These are phyloP conservation scores for Xenops minutus DNA, from an alignment of 2,797 vertebrate species.

Conservation along the genomic window DNA sequence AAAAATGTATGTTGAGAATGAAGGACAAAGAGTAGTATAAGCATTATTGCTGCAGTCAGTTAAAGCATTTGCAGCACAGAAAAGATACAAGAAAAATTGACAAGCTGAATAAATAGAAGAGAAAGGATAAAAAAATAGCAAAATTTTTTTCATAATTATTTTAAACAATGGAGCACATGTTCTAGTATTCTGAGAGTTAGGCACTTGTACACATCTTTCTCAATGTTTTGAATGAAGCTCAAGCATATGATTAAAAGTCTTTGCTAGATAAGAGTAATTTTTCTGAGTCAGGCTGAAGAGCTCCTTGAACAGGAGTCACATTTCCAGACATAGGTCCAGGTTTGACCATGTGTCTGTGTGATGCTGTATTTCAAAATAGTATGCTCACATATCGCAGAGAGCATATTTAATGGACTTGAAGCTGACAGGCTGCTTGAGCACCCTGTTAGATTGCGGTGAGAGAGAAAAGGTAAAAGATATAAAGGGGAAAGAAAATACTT, in stretches of 20 bases:
- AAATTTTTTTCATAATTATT: neutral
- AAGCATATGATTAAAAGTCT: neutral
- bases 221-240: neutral
- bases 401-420: constrained; percentile 31
- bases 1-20: constrained; percentile 10
- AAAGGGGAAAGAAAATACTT: constrained; percentile 34
- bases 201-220: neutral
- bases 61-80: constrained; percentile 15
- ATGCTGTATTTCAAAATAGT: constrained; percentile 23
- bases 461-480: constrained; percentile 22
- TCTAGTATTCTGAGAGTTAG: neutral
- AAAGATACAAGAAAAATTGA: neutral
- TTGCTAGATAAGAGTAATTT: neutral
- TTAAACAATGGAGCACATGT: neutral
- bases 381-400: neutral
- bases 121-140: neutral
- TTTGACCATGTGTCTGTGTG: neutral
- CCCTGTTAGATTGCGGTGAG: neutral
- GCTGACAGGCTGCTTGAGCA: constrained; percentile 22
- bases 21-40: constrained; percentile 23
- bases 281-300: neutral
- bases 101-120: neutral
- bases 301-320: neutral
- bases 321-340: neutral
- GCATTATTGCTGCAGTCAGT: neutral